Percentiles rank a stretch among this genome's conserved stretches.
These are phyloP conservation scores for Ferrisia virgata DNA, from an alignment of 2,888 invertebrate genomes.

Conservation along the genomic window DNA sequence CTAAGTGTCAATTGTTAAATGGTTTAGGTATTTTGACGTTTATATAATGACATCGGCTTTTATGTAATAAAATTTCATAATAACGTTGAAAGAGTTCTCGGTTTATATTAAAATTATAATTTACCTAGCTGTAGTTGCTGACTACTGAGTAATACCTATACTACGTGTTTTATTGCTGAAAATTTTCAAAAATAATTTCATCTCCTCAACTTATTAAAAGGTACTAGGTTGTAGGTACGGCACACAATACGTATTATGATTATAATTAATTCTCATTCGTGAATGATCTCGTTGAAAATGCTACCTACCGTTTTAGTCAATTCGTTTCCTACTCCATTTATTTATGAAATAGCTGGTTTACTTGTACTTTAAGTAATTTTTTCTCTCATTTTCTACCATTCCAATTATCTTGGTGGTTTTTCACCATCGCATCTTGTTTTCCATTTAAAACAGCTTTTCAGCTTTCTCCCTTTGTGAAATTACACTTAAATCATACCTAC, in stretches of 20 bases:
- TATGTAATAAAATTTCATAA: neutral
- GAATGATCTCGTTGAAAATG: neutral
- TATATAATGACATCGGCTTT: neutral
- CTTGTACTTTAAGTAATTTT: neutral
- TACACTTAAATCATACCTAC: neutral
- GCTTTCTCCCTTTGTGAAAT: neutral
- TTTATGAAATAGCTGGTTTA: neutral
- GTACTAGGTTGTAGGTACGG: no score
- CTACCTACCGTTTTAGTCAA: neutral
- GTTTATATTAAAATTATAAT: neutral
- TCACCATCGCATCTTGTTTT: neutral
- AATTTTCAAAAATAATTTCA: no score
- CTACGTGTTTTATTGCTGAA: no score
- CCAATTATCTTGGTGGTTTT: neutral
- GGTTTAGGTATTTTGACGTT: neutral
- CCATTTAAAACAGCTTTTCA: neutral
- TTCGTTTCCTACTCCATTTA: neutral
- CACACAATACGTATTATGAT: no score
- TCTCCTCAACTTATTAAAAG: no score
- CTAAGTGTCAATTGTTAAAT: neutral
- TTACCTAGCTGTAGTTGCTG: neutral
- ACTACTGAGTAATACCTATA: no score
- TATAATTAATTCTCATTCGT: no score
- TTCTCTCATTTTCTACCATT: neutral
- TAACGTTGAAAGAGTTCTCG: neutral